A percentile compares a stretch with the other conserved stretches of the same genome.
Evolutionary conservation across 2,113 vertebrate species (phyloP).

Genomic region (Chaetorhynchus papuensis): DNA sequence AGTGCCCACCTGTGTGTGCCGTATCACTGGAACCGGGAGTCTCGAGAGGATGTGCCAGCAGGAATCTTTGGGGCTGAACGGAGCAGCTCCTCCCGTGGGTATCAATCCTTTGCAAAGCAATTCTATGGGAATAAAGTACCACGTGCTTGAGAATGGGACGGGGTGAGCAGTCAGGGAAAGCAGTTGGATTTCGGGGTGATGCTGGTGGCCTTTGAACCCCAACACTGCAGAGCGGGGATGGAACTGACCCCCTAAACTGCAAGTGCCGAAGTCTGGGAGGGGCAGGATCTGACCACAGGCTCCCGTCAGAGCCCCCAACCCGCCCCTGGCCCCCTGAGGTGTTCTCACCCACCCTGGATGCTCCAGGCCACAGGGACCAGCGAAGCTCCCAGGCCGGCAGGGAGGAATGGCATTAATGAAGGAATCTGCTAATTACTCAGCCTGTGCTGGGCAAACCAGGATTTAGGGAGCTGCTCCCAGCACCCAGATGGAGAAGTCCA

Average conservation of each 20-base stretch:
- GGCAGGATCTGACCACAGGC: neutral
- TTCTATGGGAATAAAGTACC: neutral
- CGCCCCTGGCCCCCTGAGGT: rapidly evolving
- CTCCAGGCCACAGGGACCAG: neutral
- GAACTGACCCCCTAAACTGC: neutral
- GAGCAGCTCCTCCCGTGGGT: neutral
- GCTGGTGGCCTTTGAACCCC: neutral
- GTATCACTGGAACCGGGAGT: rapidly evolving
- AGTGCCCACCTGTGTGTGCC: neutral
- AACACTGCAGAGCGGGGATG: neutral
- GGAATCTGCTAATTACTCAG: neutral
- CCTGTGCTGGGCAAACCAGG: neutral
- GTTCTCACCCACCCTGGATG: neutral
- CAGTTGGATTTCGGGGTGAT: neutral
- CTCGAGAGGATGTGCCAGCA: neutral
- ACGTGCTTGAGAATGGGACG: neutral
- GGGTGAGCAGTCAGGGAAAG: neutral
- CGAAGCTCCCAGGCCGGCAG: rapidly evolving
- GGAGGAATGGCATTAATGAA: neutral
- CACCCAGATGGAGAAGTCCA: neutral
- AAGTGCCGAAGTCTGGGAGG: neutral
- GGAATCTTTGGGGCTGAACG: neutral
- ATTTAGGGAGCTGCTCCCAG: neutral
- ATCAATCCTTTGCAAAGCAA: neutral
- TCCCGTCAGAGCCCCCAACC: neutral